These are phyloP conservation scores for Rafetus swinhoei DNA, from an alignment of 2,113 vertebrate species.

Conservation along the genomic window DNA sequence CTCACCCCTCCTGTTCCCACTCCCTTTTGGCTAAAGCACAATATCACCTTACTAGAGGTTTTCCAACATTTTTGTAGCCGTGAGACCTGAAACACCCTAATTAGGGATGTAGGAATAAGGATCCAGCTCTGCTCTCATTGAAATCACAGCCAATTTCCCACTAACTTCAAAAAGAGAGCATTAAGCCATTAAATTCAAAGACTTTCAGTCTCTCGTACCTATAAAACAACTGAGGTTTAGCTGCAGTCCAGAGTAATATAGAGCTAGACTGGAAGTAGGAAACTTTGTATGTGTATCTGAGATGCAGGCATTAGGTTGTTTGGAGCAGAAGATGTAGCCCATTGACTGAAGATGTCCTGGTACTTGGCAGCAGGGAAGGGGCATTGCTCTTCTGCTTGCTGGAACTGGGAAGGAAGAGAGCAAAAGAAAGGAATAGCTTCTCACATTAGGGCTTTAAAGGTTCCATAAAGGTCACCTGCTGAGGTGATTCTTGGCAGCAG, in stretches of 20 bases:
- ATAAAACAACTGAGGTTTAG: background rate
- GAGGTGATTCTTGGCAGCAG: background rate
- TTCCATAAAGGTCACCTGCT: background rate
- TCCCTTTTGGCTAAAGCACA: background rate
- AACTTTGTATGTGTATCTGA: background rate
- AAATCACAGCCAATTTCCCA: background rate
- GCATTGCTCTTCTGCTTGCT: background rate
- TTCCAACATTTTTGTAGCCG: background rate
- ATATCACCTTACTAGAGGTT: background rate
- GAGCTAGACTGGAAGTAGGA: background rate
- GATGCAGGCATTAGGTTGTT: background rate
- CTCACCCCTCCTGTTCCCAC: rapidly evolving
- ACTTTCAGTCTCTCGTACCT: background rate
- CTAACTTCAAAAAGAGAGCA: background rate
- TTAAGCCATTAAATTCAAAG: background rate
- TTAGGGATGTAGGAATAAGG: background rate
- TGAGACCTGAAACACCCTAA: background rate
- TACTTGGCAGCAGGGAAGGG: background rate
- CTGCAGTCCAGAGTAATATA: background rate
- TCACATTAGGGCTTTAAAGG: background rate
- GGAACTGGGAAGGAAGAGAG: background rate
- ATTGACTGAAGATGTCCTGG: background rate
- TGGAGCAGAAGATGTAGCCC: background rate
- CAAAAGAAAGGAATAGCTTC: background rate
- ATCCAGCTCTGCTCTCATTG: background rate